Evolutionary conservation across 2,888 invertebrate genomes (phyloP), one percentile per base, ranked within the genome.

Genomic region (Caenorhabditis sp.): DNA sequence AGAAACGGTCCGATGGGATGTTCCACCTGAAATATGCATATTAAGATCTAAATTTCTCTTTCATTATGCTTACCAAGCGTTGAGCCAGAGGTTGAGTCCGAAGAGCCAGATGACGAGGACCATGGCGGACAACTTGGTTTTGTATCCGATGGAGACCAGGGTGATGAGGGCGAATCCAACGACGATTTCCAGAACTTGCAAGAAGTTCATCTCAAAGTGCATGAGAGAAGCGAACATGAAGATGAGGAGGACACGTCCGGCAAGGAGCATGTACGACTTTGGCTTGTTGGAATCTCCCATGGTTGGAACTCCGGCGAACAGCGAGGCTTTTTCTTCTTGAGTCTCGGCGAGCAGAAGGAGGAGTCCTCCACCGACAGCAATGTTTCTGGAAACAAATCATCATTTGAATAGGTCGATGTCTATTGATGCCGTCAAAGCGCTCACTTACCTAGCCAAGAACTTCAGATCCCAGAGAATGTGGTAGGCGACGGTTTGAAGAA

Each of bases 211-310:
- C 93, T 99, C 98, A 92, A 98, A 96, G 91, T 97, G 94, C 84
- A 99, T 95, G 69, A 99, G 94, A 11, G 98, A 98, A 91, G 98
- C 94, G 93, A 99, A 99, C 99, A 99, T 99, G 93, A 99, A 97
- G 26, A 98, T 97, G 74, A 99, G 94, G 69, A 99, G 94, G 86
- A 98, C 94, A 88, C 99, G 95, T 44, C 99, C 99, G 69, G 97
- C 96, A 40, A 99, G 94, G 93, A 98, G 97, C 92, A 99, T 94
- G 93, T 97, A 96, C 89, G 96, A 96, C 93, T 98, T 98, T 69
- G 97, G 98, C 92, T 86, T 86, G 62, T 86, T 86, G 13, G 78
- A 68, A 90, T 99, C 98, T 67, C 94, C 94, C 76, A 93, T 90
- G 0, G 93, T 93, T 6, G 94, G 94, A 8, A 94, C 93, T 47